Evolutionary conservation across 2,797 vertebrate species (phyloP).

Genomic region (Agapornis canus): DNA sequence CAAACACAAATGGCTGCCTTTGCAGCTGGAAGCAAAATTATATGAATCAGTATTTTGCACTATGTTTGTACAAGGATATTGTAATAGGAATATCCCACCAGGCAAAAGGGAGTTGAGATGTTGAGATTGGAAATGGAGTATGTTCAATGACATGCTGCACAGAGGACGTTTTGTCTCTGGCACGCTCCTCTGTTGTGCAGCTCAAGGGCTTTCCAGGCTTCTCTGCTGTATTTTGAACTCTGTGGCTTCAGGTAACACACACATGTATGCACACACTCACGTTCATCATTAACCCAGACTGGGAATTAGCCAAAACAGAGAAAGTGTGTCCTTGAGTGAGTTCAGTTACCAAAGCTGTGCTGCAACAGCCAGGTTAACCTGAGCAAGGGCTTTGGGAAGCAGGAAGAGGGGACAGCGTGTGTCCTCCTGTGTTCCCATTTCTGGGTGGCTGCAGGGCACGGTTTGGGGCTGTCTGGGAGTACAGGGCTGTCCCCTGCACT

Average conservation of each 20-base stretch:
- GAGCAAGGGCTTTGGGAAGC: not conserved
- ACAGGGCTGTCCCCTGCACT: not conserved
- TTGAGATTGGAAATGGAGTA: not conserved
- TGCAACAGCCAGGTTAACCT: not conserved
- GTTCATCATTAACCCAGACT: rapidly evolving
- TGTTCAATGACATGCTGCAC: rapidly evolving
- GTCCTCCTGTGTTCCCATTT: not conserved
- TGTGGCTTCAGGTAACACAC: not conserved
- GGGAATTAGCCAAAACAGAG: not conserved
- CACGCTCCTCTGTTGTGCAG: rapidly evolving
- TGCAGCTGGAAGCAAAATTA: not conserved
- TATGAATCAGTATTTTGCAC: not conserved
- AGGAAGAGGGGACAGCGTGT: not conserved
- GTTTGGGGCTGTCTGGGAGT: not conserved
- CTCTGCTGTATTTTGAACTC: not conserved
- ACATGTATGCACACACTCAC: rapidly evolving
- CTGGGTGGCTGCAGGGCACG: not conserved
- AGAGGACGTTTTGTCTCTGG: not conserved
- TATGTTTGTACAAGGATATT: not conserved
- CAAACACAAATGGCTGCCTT: not conserved
- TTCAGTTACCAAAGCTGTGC: not conserved
- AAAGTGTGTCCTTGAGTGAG: not conserved
- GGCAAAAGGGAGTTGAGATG: not conserved
- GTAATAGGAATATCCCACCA: not conserved
- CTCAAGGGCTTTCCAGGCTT: not conserved